Evolutionary conservation across 2,888 invertebrate species (phyloP), one percentile per base, ranked within the genome.

Genomic region (Smittia aterrima): DNA sequence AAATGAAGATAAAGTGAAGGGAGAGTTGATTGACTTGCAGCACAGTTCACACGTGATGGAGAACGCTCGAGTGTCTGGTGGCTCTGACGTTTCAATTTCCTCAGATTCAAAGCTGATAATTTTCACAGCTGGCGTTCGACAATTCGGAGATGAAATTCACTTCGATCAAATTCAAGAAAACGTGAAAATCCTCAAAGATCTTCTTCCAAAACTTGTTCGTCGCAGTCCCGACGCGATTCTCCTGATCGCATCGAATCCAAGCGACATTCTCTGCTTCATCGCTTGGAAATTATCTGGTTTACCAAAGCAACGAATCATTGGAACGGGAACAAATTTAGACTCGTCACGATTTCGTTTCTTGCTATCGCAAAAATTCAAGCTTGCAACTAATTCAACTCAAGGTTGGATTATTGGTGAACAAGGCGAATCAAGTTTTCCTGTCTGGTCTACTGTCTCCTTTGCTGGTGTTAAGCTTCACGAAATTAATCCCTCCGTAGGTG

Each of bases 11-110:
- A 87, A 87, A 77, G 80, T 89, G 66, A 83, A 85, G 77, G 89
- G 89, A 25, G 89, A 89, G 80, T 85, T 87, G 81, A 82, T 89
- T 84, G 89, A 90, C 78, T 84, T 86, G 38, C 84, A 84, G 77
- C 88, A 89, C 76, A 87, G 87, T 3, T 80, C 85, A 9, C 81
- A 85, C 20, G 88, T 87, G 79, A 79, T 87, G 68, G 83, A 83
- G 66, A 83, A 85, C 76, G n/a, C 47, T n/a, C 11, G 16, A 2
- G 16, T 47, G 2, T 13, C 47, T 11, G 47, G 47, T 13, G 47
- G 47, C 11, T 11, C 47, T n/a, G 47, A 47, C 16, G 2, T 47
- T 2, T 47, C 32, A 32, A 32, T 32, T 32, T 38, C 38, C 6
- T 7, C 38, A 4, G 47, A 11, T 6, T 47, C 47, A 3, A 11